Percentiles rank a stretch among this genome's conserved stretches.
phyloP scores from a whole-genome alignment of 2,888 invertebrate genomes.

The Megastigmus dorsalis region DNA sequence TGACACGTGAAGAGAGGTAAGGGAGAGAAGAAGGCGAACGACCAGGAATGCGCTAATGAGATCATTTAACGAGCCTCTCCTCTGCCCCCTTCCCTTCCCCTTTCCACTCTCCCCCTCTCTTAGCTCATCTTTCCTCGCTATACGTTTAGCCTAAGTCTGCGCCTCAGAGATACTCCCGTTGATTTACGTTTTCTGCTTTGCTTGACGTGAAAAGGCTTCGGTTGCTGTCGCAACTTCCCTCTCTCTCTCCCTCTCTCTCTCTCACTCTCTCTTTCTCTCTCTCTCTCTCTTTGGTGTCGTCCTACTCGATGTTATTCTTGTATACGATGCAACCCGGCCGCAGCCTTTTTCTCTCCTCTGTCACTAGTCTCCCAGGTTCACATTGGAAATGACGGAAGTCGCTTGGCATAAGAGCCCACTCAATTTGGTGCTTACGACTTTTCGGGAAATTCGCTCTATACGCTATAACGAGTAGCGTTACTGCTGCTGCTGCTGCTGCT shows the following conservation, averaged over 20 bases:
- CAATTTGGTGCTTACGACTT: background rate
- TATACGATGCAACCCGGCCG: background rate
- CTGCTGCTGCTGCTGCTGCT: too few species aligned
- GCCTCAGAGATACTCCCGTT: constrained; percentile 55
- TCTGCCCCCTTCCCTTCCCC: constrained; percentile 52
- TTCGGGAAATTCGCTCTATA: background rate
- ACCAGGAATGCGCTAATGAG: constrained; percentile 73
- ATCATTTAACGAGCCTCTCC: constrained; percentile 69
- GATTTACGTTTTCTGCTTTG: constrained; percentile 63
- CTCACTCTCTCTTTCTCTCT: constrained; percentile 28
- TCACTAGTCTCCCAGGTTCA: background rate
- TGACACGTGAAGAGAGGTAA: constrained; percentile 70
- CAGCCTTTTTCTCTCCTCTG: constrained; percentile 3
- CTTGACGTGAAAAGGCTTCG: constrained; percentile 47
- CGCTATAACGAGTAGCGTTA: too few species aligned
- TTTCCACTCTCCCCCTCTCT: constrained; percentile 48
- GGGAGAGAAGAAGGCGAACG: constrained; percentile 64
- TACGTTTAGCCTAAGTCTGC: constrained; percentile 55
- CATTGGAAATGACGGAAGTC: constrained; percentile 30
- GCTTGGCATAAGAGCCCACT: constrained; percentile 11
- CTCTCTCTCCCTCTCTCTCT: constrained; percentile 13
- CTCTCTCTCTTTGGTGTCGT: background rate
- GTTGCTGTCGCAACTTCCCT: constrained; percentile 31
- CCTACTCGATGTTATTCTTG: constrained; percentile 19
- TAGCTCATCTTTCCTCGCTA: constrained; percentile 55